Evolutionary conservation across 2,888 invertebrate species (phyloP), one percentile per base, ranked within the genome.

Genomic region (Leptopilina drosophilae): DNA sequence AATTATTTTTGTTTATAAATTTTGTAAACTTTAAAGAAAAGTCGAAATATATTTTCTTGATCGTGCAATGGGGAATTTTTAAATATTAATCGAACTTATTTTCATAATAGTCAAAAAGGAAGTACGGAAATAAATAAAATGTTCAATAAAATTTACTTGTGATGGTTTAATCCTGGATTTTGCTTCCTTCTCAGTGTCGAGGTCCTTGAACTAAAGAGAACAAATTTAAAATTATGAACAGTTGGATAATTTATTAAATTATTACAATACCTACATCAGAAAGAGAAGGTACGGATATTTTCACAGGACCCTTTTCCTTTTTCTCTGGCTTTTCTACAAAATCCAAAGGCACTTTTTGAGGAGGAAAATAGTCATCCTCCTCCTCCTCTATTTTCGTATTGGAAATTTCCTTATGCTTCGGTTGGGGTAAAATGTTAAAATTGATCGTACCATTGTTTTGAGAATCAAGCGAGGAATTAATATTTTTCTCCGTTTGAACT

Each of bases 241-340:
- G 46, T 9, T 9, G 2, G 9, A 9, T 9, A 46, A 46, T 46
- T 9, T 56, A 56, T 12, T 62, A 69, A 69, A 76, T 66, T 40
- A 26, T 53, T 15, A 46, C 56, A 46, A 5, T 62, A 77, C 77
- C 91, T 92, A 94, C 95, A 90, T 95, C 94, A 84, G 93, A 93
- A 5, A 96, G 91, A 1, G 95, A 95, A 1, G 96, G 96, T 76
- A 96, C 94, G 64, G 93, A 93, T 83, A 96, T 96, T 90, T 94
- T 94, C 0, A 95, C 94, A 78, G 94, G 90, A 64, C 93, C 83
- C 92, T 93, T 91, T 14, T 87, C 91, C 40, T 86, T 89, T 79
- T 88, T 89, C 2, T 76, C 56, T 59, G 86, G 78, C 75, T 87
- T 88, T 59, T 84, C 86, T 5, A 84, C n/a, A 33, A 69, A 69